Evolutionary conservation across 2,113 vertebrate species (phyloP).

Genomic region (Heterochromis multidens): DNA sequence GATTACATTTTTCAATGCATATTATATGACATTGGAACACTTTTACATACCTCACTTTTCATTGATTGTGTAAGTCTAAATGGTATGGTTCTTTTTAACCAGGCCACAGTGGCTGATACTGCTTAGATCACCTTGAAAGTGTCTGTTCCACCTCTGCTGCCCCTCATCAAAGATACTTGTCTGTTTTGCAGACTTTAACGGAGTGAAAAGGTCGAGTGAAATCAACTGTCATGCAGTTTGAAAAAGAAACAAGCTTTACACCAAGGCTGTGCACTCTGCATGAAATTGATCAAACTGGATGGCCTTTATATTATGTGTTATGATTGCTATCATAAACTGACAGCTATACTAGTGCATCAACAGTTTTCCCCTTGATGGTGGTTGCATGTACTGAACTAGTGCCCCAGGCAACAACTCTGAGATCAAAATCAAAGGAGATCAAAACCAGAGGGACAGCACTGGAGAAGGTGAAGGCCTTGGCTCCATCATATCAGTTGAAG

Average conservation of each 20-base stretch:
- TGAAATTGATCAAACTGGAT: neutral
- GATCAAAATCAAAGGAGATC: neutral
- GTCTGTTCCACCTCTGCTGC: neutral
- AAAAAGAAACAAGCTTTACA: neutral
- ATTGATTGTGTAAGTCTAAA: neutral
- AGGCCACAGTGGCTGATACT: neutral
- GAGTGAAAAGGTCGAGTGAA: neutral
- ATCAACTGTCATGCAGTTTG: neutral
- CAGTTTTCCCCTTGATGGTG: neutral
- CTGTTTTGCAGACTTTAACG: neutral
- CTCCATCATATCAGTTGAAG: neutral
- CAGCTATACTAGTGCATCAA: neutral
- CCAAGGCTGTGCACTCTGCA: neutral
- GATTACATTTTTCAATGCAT: neutral
- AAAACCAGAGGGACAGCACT: neutral
- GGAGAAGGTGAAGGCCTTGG: neutral
- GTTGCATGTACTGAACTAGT: neutral
- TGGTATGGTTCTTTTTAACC: neutral
- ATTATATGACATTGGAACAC: neutral
- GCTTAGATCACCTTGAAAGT: neutral
- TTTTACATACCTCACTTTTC: neutral
- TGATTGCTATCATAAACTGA: neutral
- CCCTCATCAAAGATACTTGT: slow-evolving; percentile 1
- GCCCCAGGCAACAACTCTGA: neutral
- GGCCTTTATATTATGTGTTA: neutral